Evolutionary conservation across 2,113 vertebrate species (phyloP), one percentile per base, ranked within the genome.

Genomic region (Tichodroma muraria): DNA sequence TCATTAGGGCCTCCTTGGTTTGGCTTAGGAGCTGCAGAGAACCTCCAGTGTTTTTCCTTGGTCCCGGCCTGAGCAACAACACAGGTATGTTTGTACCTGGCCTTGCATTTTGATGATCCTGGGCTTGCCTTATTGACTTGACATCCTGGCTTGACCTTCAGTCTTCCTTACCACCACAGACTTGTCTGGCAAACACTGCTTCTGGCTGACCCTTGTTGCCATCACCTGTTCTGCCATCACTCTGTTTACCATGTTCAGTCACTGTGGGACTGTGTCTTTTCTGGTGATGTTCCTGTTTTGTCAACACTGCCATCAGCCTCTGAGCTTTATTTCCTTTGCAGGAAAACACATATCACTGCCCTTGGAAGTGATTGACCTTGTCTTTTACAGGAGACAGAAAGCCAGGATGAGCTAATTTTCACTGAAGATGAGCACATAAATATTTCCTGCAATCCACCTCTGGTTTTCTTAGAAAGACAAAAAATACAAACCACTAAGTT

Each of bases 241-340:
- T 82, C 9, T 71, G 12, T 28, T 71, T 27, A 12, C 8, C 8
- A 53, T 59, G 9, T 40, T 83, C 33, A 11, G 31, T 24, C 22
- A 15, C 13, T 7, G 4, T 37, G 17, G 31, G 28, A 35, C n/a
- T 61, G 5, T 15, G 6, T 4, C 24, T 23, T 80, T 82, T 5
- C 9, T 57, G 33, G 13, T 45, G 8, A 50, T 27, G 6, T 6
- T 50, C 11, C 15, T 47, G 5, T 21, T 45, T 30, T 47, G 9
- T 22, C 40, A 60, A 33, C 4, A 8, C 21, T 38, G 5, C 17
- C 24, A 25, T 68, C 6, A 9, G 0, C 2, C 14, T 33, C 3
- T 22, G 15, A 15, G 15, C 23, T 81, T 65, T 15, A 2, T 47
- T 52, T 56, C 4, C 8, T 37, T 70, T 82, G 7, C 19, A 65